phyloP scores from a whole-genome alignment of 1,140 invertebrate species.

The Pteromalus puparum region DNA sequence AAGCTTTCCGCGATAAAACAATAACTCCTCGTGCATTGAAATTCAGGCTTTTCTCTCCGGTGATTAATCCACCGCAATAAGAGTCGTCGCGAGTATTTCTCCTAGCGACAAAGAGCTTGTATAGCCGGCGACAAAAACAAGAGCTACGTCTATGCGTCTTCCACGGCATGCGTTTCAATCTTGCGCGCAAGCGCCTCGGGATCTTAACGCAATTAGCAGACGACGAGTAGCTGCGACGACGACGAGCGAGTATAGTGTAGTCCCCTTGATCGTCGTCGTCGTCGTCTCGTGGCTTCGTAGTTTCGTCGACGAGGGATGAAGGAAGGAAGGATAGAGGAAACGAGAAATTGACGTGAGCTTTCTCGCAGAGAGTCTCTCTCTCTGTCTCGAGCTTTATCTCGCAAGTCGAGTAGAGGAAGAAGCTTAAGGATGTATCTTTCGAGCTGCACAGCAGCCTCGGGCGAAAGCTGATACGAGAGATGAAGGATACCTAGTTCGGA shows the following conservation, averaged over 20 bases:
- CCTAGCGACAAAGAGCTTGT: background rate
- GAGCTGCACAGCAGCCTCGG: background rate
- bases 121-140: background rate
- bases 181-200: constrained; percentile 39
- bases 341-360: constrained; percentile 10
- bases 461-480: background rate
- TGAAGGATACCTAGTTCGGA: background rate
- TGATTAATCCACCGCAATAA: constrained; percentile 13
- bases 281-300: background rate
- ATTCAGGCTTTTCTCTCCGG: background rate
- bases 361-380: background rate
- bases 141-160: background rate
- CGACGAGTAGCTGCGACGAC: background rate
- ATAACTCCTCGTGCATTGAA: background rate
- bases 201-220: constrained; percentile 61
- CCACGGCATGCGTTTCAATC: constrained; percentile 43
- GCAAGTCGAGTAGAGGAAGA: background rate
- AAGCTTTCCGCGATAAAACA: too few relatives aligned
- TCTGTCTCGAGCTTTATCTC: constrained; percentile 1
- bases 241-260: background rate
- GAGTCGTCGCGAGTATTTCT: background rate
- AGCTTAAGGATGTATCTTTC: constrained; percentile 1
- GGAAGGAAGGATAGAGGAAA: background rate
- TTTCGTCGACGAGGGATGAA: background rate
- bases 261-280: constrained; percentile 11